phyloP scores from a whole-genome alignment of 2,113 vertebrate genomes.

The Barbus barbus region DNA sequence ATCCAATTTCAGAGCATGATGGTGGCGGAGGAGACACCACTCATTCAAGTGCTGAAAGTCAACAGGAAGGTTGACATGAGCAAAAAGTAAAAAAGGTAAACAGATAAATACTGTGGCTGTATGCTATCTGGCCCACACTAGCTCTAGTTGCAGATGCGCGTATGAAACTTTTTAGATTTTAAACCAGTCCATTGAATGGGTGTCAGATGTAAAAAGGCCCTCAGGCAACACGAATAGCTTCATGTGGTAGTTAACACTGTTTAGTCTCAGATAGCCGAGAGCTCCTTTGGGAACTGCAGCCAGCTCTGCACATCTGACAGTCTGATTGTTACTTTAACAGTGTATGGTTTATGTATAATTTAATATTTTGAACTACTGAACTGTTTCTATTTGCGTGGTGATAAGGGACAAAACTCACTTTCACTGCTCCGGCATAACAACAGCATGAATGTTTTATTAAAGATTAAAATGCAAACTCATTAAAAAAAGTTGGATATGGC shows the following conservation, averaged over 20 bases:
- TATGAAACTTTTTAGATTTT: neutral
- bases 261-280: neutral
- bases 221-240: neutral
- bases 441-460: neutral
- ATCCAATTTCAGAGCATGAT: neutral
- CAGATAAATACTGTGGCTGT: neutral
- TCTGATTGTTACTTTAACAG: conserved; percentile 17
- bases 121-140: neutral
- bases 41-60: neutral
- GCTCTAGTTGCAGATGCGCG: neutral
- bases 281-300: conserved; percentile 5
- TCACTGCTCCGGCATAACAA: neutral
- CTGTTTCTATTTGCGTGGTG: neutral
- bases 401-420: neutral
- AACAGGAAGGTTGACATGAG: neutral
- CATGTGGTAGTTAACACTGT: conserved; percentile 18
- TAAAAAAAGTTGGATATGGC: neutral
- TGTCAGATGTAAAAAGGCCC: neutral
- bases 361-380: neutral
- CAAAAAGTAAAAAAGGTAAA: neutral
- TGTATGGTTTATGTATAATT: conserved; percentile 13
- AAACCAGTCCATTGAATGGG: neutral
- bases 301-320: neutral
- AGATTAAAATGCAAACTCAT: neutral
- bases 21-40: neutral